Evolutionary conservation across 37 sponge, comb jelly and placozoan genomes (phyloP).

Genomic region (Tethya wilhelma): DNA sequence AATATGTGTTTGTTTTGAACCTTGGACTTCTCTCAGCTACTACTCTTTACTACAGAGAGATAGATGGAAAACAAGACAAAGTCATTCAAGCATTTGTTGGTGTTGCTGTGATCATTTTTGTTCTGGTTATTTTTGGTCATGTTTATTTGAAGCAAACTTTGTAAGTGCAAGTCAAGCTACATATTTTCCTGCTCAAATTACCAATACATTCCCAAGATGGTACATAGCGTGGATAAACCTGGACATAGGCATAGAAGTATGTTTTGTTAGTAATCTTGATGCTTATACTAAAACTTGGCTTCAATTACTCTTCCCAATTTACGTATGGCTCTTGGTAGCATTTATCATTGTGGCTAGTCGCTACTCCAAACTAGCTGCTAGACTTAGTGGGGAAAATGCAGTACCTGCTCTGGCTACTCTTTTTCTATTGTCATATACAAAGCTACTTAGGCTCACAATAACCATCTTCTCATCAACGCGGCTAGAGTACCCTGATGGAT

Average conservation of each 20-base stretch:
- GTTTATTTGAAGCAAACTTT: constrained; percentile 2
- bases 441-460: not conserved
- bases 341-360: not conserved
- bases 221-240: constrained; percentile 20
- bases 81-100: not conserved
- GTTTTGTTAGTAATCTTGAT: no score
- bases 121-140: not conserved
- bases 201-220: constrained; percentile 9
- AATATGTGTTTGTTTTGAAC: not conserved
- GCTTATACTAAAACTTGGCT: no score
- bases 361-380: not conserved
- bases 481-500: not conserved
- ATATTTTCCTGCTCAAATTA: not conserved
- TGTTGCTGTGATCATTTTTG: not conserved
- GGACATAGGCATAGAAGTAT: not conserved
- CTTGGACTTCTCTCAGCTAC: not conserved
- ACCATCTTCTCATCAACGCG: not conserved
- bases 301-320: no score
- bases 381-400: not conserved
- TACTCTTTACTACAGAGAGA: no score
- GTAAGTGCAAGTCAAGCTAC: not conserved
- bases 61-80: not conserved
- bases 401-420: not conserved
- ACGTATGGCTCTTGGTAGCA: not conserved
- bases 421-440: not conserved